Conservation (phyloP, 2,113 vertebrate species). For the Bos indicus region DNA sequence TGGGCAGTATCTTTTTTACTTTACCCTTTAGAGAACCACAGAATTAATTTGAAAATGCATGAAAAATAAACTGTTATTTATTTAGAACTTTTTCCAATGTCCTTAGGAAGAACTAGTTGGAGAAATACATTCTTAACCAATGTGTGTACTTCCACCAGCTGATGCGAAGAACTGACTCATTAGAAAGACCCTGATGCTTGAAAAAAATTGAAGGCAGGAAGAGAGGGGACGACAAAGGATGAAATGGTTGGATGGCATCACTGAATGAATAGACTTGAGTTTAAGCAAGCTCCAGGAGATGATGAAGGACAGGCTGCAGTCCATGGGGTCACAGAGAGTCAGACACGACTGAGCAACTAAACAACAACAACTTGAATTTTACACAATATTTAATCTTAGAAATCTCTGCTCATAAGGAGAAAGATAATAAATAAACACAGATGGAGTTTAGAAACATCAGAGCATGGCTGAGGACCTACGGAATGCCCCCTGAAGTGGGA, state of each 20-base stretch:
- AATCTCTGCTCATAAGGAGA: background rate
- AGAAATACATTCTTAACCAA: background rate
- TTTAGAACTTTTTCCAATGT: background rate
- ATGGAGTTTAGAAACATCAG: background rate
- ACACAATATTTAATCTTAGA: background rate
- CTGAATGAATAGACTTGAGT: background rate
- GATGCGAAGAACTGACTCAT: background rate
- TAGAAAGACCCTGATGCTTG: background rate
- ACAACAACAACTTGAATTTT: background rate
- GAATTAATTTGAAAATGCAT: background rate
- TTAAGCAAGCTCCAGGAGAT: background rate
- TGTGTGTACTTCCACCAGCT: background rate
- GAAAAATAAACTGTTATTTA: background rate
- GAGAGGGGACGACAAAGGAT: background rate
- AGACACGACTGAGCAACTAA: background rate
- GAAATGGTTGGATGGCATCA: background rate
- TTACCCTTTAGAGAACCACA: background rate
- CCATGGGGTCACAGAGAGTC: background rate
- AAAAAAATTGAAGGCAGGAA: background rate
- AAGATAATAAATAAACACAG: background rate
- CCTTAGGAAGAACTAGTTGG: background rate
- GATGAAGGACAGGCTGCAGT: background rate
- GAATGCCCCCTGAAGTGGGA: background rate
- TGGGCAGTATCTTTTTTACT: background rate
- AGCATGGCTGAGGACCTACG: background rate